Evolutionary conservation across 2,797 vertebrate species (phyloP).

Genomic region (Parauchenoglanis punctatus): DNA sequence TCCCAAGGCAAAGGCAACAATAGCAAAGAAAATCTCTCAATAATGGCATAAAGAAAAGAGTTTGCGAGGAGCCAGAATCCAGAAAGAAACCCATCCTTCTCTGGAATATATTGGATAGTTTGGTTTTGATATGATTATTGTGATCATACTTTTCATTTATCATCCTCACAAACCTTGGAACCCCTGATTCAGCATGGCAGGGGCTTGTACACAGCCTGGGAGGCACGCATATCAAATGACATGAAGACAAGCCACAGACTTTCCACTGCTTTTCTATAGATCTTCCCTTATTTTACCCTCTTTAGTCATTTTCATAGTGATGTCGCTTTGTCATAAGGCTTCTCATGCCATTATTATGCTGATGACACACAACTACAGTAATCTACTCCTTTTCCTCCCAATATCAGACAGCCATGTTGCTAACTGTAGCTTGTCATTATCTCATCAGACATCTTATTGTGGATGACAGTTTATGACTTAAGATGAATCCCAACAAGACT

Average conservation of each 20-base stretch:
- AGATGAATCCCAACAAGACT: background rate
- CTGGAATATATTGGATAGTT: background rate
- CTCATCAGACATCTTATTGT: background rate
- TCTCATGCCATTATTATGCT: slow-evolving; percentile 3
- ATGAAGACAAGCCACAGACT: background rate
- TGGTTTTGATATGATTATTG: background rate
- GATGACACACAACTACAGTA: background rate
- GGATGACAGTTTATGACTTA: background rate
- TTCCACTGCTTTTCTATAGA: background rate
- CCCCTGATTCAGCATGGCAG: background rate
- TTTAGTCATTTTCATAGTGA: background rate
- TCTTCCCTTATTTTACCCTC: background rate
- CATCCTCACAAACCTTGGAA: background rate
- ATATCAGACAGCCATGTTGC: background rate
- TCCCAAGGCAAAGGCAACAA: background rate
- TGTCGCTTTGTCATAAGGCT: background rate
- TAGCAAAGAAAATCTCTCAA: background rate
- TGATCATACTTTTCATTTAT: background rate
- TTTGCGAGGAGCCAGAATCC: background rate
- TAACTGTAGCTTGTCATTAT: slow-evolving; percentile 5
- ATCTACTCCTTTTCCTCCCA: background rate
- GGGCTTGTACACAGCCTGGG: background rate
- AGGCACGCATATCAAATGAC: background rate
- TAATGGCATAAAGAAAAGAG: too few species aligned
- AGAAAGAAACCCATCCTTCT: background rate